A percentile compares a stretch with the other conserved stretches of the same genome.
Conservation (phyloP, 2,797 vertebrate species). For the Pseudochirops corinnae region DNA sequence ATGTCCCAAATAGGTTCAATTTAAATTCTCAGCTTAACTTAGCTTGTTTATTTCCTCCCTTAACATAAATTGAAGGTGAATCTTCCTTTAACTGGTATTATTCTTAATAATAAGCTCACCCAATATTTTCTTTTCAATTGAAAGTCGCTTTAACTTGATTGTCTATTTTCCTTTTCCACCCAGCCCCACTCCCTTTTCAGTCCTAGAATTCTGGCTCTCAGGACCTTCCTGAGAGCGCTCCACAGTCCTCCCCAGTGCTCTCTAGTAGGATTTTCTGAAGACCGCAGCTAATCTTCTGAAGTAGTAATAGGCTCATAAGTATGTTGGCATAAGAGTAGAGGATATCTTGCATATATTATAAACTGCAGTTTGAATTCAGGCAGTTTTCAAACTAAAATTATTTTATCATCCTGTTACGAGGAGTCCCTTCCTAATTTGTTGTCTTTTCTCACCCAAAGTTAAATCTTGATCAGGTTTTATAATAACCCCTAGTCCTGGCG, state of each 20-base stretch:
- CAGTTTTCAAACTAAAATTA: constrained; percentile 32
- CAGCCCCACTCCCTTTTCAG: not conserved
- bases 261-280: not conserved
- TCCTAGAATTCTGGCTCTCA: not conserved
- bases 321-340: not conserved
- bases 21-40: constrained; percentile 15
- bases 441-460: not conserved
- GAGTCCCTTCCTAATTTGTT: not conserved
- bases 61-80: constrained; percentile 7
- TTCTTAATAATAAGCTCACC: not conserved
- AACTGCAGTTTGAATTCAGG: not conserved
- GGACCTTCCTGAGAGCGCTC: not conserved
- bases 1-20: not conserved
- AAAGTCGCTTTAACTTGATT: not conserved
- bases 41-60: not conserved
- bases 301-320: not conserved
- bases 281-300: not conserved
- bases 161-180: not conserved
- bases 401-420: not conserved
- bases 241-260: not conserved
- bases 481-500: not conserved
- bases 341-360: not conserved
- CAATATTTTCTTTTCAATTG: not conserved
- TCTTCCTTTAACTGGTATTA: not conserved
- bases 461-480: not conserved